A percentile compares a stretch with the other conserved stretches of the same genome.
phyloP scores from a whole-genome alignment of 1,140 invertebrate genomes.

The Colletes latitarsis region DNA sequence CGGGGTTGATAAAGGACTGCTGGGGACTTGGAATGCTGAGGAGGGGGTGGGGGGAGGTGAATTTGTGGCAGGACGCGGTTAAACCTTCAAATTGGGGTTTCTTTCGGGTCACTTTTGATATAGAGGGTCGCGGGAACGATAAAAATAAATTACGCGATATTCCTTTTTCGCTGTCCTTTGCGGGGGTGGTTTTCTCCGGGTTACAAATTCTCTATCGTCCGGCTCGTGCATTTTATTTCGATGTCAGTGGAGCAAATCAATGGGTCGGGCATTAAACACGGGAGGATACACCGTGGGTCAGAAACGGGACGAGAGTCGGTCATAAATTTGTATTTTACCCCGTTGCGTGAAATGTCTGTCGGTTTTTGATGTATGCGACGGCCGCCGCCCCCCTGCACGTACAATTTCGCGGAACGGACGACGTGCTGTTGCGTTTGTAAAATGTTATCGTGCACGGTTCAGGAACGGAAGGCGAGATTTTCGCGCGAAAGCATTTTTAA shows the following conservation, averaged over 20 bases:
- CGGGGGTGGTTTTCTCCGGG: constrained; percentile 30
- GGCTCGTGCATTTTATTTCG: constrained; percentile 37
- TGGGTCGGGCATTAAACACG: constrained; percentile 36
- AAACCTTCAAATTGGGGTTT: constrained; percentile 39
- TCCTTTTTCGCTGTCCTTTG: constrained; percentile 22
- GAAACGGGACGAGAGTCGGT: constrained; percentile 4
- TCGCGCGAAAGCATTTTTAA: constrained; percentile 14
- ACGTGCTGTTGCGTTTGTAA: background rate
- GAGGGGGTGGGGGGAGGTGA: background rate
- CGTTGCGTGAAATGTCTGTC: constrained; percentile 8
- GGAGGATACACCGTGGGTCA: background rate
- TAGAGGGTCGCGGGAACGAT: background rate
- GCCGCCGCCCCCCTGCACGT: background rate
- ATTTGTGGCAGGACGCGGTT: constrained; percentile 10
- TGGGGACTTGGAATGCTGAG: too few relatives aligned
- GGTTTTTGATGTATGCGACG: background rate
- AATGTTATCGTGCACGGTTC: background rate
- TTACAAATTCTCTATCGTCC: constrained; percentile 51
- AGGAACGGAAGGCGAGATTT: constrained; percentile 10
- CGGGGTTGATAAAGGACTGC: background rate
- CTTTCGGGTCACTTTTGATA: constrained; percentile 1
- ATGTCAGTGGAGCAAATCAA: constrained; percentile 59
- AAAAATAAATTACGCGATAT: constrained; percentile 50
- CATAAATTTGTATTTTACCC: constrained; percentile 21
- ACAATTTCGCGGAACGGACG: too few relatives aligned